phyloP scores from a whole-genome alignment of 2,113 vertebrate species.

The Theristicus caerulescens region DNA sequence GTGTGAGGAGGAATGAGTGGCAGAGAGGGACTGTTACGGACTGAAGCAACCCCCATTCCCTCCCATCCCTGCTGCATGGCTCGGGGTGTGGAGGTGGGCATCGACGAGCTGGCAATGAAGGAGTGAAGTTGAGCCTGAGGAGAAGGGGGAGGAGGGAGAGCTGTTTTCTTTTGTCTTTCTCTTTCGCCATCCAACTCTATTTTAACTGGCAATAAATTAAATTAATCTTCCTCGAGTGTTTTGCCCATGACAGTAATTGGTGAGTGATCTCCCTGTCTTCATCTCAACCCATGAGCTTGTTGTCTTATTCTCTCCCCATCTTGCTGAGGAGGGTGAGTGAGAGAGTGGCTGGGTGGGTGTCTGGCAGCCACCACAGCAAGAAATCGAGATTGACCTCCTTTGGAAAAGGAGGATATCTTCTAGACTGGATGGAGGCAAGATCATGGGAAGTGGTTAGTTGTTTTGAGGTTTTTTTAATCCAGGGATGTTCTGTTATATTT shows the following conservation, averaged over 20 bases:
- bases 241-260: not conserved
- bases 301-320: too few relatives aligned
- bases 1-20: not conserved
- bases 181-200: not conserved
- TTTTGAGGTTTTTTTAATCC: too few relatives aligned
- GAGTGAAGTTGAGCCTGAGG: not conserved
- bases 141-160: not conserved
- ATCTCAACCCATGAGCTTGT: not conserved
- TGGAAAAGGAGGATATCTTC: not conserved
- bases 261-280: too few relatives aligned
- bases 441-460: not conserved
- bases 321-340: not conserved
- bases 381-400: not conserved
- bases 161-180: not conserved
- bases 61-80: not conserved
- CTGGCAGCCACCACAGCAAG: not conserved
- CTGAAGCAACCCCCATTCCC: not conserved
- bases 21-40: too few relatives aligned
- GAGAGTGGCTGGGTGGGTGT: too few relatives aligned
- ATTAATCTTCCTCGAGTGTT: not conserved
- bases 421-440: not conserved
- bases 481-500: not conserved
- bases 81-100: rapidly evolving
- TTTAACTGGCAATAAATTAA: not conserved
- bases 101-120: not conserved